These are phyloP conservation scores for Phragmatobia fuliginosa DNA, from an alignment of 2,888 invertebrate genomes.

Conservation along the genomic window DNA sequence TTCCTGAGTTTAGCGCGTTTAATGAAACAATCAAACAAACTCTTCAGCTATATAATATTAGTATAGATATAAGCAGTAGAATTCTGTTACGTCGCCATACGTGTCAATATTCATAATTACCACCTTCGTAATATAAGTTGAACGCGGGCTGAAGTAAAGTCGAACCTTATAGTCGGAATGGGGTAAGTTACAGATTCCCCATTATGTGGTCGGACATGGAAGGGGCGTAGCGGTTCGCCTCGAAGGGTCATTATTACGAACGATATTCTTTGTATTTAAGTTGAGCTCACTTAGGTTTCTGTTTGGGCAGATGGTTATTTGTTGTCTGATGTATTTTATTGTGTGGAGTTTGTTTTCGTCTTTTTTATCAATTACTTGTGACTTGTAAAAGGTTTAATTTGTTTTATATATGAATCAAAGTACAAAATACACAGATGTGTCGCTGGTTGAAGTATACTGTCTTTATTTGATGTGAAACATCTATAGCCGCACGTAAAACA, in stretches of 20 bases:
- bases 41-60: no score
- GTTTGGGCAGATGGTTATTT: slow-evolving; percentile 31
- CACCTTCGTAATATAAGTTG: slow-evolving; percentile 2
- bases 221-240: slow-evolving; percentile 61
- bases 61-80: not conserved
- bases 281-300: slow-evolving; percentile 25
- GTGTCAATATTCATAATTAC: slow-evolving; percentile 17
- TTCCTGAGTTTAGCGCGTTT: no score
- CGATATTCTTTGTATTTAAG: slow-evolving; percentile 54
- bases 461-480: no score
- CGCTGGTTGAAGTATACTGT: no score
- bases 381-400: not conserved
- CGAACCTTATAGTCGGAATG: slow-evolving; percentile 33
- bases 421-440: no score
- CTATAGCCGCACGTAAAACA: no score
- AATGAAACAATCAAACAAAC: no score
- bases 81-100: not conserved
- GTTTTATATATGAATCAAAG: no score
- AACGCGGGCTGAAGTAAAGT: slow-evolving; percentile 16
- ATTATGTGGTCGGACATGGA: slow-evolving; percentile 66
- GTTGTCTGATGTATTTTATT: not conserved
- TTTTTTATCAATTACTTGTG: not conserved
- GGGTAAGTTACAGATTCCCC: slow-evolving; percentile 53
- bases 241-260: slow-evolving; percentile 49
- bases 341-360: not conserved